Conservation (phyloP, 64 coral and sea anemone genomes). For the Pocillopora damicornis region DNA sequence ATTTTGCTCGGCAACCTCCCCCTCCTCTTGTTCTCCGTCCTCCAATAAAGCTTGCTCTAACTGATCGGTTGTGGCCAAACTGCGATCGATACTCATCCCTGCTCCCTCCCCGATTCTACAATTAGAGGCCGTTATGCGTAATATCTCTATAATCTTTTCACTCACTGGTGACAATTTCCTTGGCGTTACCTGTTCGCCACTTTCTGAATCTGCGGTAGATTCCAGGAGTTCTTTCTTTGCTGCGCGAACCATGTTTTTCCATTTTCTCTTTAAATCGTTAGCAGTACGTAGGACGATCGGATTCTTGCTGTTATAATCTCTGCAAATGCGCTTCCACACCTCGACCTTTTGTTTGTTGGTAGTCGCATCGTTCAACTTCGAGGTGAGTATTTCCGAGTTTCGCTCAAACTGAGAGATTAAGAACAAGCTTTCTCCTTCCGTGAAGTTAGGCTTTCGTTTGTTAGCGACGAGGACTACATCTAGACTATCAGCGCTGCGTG, state of each 20-base stretch:
- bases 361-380: slow-evolving; percentile 50
- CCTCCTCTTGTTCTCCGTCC: not conserved
- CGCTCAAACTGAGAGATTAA: slow-evolving; percentile 53
- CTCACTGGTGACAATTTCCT: slow-evolving; percentile 41
- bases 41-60: not conserved
- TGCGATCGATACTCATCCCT: not conserved
- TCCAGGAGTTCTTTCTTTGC: slow-evolving; percentile 41
- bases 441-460: slow-evolving; percentile 63
- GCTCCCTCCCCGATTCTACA: not conserved
- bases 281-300: slow-evolving; percentile 38
- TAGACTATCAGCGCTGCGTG: not conserved
- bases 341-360: slow-evolving; percentile 60
- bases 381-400: slow-evolving; percentile 39
- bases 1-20: not conserved
- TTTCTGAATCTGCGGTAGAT: not conserved
- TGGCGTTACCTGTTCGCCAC: not conserved
- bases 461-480: slow-evolving; percentile 27
- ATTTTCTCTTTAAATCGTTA: slow-evolving; percentile 54
- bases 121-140: slow-evolving; percentile 17
- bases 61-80: not conserved
- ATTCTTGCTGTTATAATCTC: slow-evolving; percentile 40
- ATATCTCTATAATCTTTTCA: slow-evolving; percentile 45
- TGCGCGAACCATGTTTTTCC: slow-evolving; percentile 59
- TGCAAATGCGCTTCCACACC: slow-evolving; percentile 62
- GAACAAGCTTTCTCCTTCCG: slow-evolving; percentile 56